Evolutionary conservation across 2,113 vertebrate genomes (phyloP), one percentile per base, ranked within the genome.

Genomic region (Glaucidium brasilianum): DNA sequence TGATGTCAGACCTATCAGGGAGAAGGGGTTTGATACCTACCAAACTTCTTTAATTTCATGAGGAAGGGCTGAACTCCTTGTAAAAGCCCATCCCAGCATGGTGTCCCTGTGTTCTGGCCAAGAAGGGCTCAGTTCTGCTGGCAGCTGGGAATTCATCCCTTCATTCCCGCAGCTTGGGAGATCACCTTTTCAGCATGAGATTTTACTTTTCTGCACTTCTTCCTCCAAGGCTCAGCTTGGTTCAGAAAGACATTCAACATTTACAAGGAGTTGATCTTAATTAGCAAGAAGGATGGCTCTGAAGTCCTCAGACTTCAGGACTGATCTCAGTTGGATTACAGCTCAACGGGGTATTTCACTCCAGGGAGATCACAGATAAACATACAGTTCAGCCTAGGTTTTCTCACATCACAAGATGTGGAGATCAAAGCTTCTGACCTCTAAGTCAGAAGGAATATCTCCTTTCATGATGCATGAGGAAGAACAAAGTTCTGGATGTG

Each of bases 371-470:
- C 23, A 56, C 52, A 90, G n/a, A 49, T 26, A 15, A 60, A 72
- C 0, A 0, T 8, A 15, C 6, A 59, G 26, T 9, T 68, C 53
- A 32, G 43, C 17, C 21, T 64, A 35, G 15, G 5, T 56, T 82
- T 83, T 64, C 19, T 85, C 37, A 39, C 5, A 2, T 22, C 55
- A 69, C 25, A 69, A 43, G 17, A 47, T 0, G 1, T 0, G 8
- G 49, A 63, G 30, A 83, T 39, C 26, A 90, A 60, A 34, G 55
- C 62, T 85, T 78, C 69, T 16, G 12, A 27, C 7, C 18, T 55
- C 27, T 35, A 37, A 35, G 67, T 47, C 49, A 85, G 39, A 68
- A 15, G 6, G 67, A 68, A 90, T 52, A 50, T 63, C 9, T 88
- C 27, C 43, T 67, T 76, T 58, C 20, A 15, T 21, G 22, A 41